Evolutionary conservation across 1,140 invertebrate genomes (phyloP).

Genomic region (Anastatus disparis): DNA sequence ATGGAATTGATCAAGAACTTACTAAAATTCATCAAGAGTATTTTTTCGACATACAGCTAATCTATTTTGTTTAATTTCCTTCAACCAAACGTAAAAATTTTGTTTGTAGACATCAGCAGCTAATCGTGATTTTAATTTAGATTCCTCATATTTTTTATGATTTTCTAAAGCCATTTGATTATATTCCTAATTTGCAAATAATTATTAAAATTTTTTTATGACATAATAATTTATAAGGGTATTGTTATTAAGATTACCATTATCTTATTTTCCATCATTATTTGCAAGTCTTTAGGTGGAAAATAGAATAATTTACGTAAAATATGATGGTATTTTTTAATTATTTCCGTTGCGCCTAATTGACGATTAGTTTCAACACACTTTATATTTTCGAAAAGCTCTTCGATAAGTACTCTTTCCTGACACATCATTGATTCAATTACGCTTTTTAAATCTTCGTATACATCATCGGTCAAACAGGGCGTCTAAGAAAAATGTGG

Average conservation of each 20-base stretch:
- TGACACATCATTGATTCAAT: background rate
- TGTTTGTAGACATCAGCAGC: background rate
- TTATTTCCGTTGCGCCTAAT: background rate
- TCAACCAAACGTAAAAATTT: constrained; percentile 13
- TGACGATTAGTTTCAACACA: background rate
- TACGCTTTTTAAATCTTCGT: background rate
- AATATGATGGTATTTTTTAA: constrained; percentile 39
- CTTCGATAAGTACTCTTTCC: constrained; percentile 17
- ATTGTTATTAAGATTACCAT: constrained; percentile 21
- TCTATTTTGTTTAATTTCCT: constrained; percentile 7
- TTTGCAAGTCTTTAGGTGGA: constrained; percentile 21
- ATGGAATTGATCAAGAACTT: background rate
- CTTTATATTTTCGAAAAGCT: constrained; percentile 1
- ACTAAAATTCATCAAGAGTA: constrained; percentile 19
- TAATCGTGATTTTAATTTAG: constrained; percentile 23
- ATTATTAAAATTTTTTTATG: background rate
- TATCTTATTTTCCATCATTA: constrained; percentile 40
- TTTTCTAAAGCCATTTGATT: constrained; percentile 33
- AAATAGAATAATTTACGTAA: constrained; percentile 33
- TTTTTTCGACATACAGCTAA: constrained; percentile 1
- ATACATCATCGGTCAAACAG: background rate
- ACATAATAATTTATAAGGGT: background rate
- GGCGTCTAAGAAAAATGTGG: background rate
- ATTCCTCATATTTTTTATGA: constrained; percentile 38
- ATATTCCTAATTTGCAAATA: constrained; percentile 37